Evolutionary conservation across 2,888 invertebrate species (phyloP), one percentile per base, ranked within the genome.

Genomic region (Melinopterus prodromus): DNA sequence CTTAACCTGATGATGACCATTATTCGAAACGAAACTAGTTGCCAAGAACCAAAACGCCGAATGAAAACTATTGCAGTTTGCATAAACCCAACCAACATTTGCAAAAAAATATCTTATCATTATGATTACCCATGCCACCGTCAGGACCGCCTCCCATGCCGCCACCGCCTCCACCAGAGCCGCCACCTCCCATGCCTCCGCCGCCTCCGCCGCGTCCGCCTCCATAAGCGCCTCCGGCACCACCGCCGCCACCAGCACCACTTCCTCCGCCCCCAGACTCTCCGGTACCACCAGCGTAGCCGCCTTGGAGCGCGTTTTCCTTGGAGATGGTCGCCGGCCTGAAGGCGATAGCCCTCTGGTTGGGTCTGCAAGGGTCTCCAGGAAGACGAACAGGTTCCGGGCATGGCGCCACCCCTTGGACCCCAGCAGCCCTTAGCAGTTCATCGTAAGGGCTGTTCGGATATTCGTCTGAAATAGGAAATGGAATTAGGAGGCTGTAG

Each of bases 381-480:
- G 92, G 92, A 72, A 92, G 87, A 0, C 90, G 89, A 86, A 91
- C 90, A 0, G 92, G 92, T 85, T 92, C 92, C 2, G 92, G 89
- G 83, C 92, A 92, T 2, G 92, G 91, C 0, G 91, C 90, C 0
- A 88, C 83, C 2, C 92, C 92, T 77, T 90, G 90, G 7, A 91
- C 90, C 79, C 92, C 92, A 0, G 91, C 91, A 0, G 92, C 91
- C 5, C 92, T 87, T 38, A 92, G 89, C 0, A 93, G 88, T 80
- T 91, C 90, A 72, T 92, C 92, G 85, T 92, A 92, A 79, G 92
- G 90, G 0, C 91, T 92, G 0, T 91, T 91, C 0, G 92, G 92
- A 85, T 89, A 89, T 83, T 90, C 90, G 80, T 86, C 90, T 90
- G 78, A 16, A 76, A 78, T 72, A 35, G 14, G 14, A 70, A 6